Evolutionary conservation across 2,888 invertebrate species (phyloP).

Genomic region (Cataglyphis albicans): DNA sequence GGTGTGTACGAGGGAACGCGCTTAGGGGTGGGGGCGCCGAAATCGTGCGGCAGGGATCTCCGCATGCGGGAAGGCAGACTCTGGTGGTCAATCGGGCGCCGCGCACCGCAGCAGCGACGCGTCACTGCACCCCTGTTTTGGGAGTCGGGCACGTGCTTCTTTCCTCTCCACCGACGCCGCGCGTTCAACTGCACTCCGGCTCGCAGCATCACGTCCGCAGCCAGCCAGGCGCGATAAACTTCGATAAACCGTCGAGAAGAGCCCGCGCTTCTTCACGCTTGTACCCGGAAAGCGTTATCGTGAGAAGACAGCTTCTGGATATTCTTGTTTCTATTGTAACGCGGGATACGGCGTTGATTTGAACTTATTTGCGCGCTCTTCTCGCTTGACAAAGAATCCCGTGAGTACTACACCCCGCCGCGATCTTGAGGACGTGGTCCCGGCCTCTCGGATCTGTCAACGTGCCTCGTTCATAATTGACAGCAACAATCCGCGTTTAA

Average conservation of each 20-base stretch:
- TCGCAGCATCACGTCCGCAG: constrained; percentile 61
- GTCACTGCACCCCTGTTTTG: constrained; percentile 85
- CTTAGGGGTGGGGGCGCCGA: constrained; percentile 77
- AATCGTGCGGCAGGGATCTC: constrained; percentile 81
- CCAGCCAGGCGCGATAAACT: constrained; percentile 65
- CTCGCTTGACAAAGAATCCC: not conserved
- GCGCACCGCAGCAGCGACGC: constrained; percentile 85
- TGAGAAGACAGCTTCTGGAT: constrained; percentile 21
- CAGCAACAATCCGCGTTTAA: constrained; percentile 60
- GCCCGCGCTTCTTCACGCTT: constrained; percentile 45
- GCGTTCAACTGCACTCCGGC: constrained; percentile 59
- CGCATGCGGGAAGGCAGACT: constrained; percentile 84
- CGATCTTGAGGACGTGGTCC: not conserved
- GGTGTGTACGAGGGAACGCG: constrained; percentile 47
- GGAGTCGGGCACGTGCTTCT: constrained; percentile 83
- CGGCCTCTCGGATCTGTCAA: constrained; percentile 40
- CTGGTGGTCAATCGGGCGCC: constrained; percentile 86
- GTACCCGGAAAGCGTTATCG: constrained; percentile 22
- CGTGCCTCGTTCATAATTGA: constrained; percentile 5
- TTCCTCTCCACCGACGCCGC: constrained; percentile 80
- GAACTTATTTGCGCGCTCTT: constrained; percentile 6
- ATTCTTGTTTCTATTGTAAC: constrained; percentile 4
- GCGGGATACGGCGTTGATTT: constrained; percentile 29
- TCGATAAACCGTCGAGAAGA: constrained; percentile 49
- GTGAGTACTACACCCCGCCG: not conserved